Conservation (phyloP, 2,113 vertebrate species). For the Callorhinus ursinus region DNA sequence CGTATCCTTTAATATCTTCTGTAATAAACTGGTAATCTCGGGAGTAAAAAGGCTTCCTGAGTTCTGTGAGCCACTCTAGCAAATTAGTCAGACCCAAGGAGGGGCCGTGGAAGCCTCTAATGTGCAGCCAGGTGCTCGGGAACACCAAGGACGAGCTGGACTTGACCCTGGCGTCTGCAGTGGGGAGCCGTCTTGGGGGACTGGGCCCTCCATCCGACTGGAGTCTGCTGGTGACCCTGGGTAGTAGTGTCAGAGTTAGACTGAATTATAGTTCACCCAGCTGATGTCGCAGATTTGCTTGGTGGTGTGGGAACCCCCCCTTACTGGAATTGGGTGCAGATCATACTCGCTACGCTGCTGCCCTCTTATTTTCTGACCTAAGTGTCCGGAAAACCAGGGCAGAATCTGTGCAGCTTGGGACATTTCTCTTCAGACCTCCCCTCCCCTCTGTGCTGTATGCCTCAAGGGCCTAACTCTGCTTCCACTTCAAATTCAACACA, state of each 20-base stretch:
- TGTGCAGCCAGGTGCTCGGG: not conserved
- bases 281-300: not conserved
- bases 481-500: not conserved
- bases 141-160: not conserved
- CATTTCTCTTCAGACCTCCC: not conserved
- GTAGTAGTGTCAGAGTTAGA: not conserved
- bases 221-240: not conserved
- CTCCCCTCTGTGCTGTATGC: not conserved
- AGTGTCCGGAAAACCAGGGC: not conserved
- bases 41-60: not conserved
- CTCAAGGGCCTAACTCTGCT: not conserved
- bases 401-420: not conserved
- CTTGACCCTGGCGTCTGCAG: not conserved
- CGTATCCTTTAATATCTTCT: not conserved
- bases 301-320: not conserved
- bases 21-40: not conserved
- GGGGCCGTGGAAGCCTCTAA: not conserved
- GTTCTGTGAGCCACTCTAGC: not conserved
- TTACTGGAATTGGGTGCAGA: not conserved
- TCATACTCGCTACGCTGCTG: rapidly evolving
- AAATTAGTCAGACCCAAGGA: not conserved
- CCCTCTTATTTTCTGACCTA: not conserved
- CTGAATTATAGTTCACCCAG: not conserved
- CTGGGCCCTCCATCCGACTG: not conserved
- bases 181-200: too few species aligned